Evolutionary conservation across 2,888 invertebrate genomes (phyloP).

Genomic region (Hemistola chrysoprasaria): DNA sequence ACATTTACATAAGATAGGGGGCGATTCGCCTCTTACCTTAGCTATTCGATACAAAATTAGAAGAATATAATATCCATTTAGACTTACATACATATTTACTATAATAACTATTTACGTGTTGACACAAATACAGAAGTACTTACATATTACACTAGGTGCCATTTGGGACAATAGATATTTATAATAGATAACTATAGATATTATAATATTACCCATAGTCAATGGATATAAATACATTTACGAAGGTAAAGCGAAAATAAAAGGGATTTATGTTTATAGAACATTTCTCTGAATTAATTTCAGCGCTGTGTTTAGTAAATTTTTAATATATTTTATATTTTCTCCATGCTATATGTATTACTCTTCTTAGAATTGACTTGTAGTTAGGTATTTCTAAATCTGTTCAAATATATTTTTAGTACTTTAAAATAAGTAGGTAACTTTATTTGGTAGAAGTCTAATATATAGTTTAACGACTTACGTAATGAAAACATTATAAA

Average conservation of each 20-base stretch:
- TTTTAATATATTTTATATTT: conserved; percentile 14
- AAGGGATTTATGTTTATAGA: conserved; percentile 8
- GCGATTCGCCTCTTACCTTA: conserved; percentile 46
- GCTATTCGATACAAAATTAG: conserved; percentile 77
- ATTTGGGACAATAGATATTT: conserved; percentile 29
- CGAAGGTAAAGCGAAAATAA: conserved; percentile 14
- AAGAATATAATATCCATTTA: conserved; percentile 81
- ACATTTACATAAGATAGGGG: conserved; percentile 24
- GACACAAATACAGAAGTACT: conserved; percentile 68
- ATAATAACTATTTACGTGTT: conserved; percentile 62
- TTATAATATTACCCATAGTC: no score
- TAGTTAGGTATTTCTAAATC: conserved; percentile 33
- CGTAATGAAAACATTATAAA: conserved; percentile 42
- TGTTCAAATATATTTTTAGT: conserved; percentile 10
- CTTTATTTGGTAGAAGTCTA: conserved; percentile 13
- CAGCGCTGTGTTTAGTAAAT: conserved; percentile 30
- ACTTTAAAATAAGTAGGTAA: conserved; percentile 8
- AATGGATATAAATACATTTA: conserved; percentile 5
- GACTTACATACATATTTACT: conserved; percentile 66
- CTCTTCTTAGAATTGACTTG: conserved; percentile 64
- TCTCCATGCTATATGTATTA: conserved; percentile 28
- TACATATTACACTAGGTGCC: conserved; percentile 58
- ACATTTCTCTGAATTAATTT: conserved; percentile 8
- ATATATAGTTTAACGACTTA: conserved; percentile 9
- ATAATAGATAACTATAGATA: conserved; percentile 9